Evolutionary conservation across 2,113 vertebrate species (phyloP), one percentile per base, ranked within the genome.

Genomic region (Brienomyrus longianalis): DNA sequence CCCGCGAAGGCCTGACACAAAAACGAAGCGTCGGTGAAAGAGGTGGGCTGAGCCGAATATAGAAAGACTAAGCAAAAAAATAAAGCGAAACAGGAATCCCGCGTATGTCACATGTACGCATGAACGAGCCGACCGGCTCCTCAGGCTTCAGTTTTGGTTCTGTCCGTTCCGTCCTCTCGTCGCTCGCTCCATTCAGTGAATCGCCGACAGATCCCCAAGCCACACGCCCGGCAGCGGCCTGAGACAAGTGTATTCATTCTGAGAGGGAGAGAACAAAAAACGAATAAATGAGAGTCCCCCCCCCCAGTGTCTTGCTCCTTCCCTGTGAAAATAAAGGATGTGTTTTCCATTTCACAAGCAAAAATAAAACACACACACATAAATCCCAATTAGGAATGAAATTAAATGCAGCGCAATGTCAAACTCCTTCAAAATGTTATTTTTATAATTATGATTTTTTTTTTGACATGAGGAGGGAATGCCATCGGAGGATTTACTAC

Each of bases 161-260:
- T 19, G 85, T 87, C 48, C 51, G 17, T 7, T 19, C 83, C 6
- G 23, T 27, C 27, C 35, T 50, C 23, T n/a, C 35, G 48, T 23
- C 45, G 8, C 35, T 56, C 2, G 74, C 21, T 27, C n/a, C 45
- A 43, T 43, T 90, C 89, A 88, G 77, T 91, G 89, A 23, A 88
- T 88, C 39, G 77, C 88, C 13, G 54, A 86, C 17, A 90, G 89
- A 48, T 91, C 90, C 62, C 89, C 77, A 54, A 91, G 77, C 90
- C 90, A 91, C 1, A 85, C 85, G 10, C 89, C 90, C 35, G 90
- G 90, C 21, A 91, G 86, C 9, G 89, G 89, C 48, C 90, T 89
- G 21, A 56, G 86, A 87, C 56, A 88, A 48, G 89, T 50, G 48
- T 90, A 91, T 74, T 89, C 89, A 90, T 51, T 90, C 90, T 91